phyloP scores from a whole-genome alignment of 1,140 invertebrate species.

The Oryctes rhinoceros region DNA sequence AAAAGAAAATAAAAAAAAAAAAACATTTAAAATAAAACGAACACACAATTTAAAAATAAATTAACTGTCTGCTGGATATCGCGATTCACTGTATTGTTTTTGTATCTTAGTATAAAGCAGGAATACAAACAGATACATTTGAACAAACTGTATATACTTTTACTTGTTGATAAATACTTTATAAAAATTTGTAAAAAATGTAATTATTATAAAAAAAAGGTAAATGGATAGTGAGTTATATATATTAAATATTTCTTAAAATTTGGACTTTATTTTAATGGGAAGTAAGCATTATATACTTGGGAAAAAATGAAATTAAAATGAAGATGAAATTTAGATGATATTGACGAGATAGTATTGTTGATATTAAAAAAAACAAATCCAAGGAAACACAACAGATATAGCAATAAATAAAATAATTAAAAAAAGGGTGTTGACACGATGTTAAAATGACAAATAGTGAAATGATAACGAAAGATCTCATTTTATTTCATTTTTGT shows the following conservation, averaged over 20 bases:
- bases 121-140: neutral
- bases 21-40: neutral
- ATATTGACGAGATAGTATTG: no score
- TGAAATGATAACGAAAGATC: no score
- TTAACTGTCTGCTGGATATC: no score
- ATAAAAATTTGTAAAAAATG: slow-evolving; percentile 5
- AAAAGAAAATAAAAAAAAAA: slow-evolving; percentile 1
- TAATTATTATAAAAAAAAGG: slow-evolving; percentile 18
- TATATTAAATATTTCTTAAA: slow-evolving; percentile 12
- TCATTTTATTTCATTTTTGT: neutral
- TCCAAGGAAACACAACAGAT: no score
- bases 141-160: neutral
- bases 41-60: neutral
- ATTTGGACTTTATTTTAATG: neutral
- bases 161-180: neutral
- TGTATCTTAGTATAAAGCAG: no score
- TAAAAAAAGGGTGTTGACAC: no score
- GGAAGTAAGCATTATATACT: slow-evolving; percentile 5
- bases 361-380: no score
- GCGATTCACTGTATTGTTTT: no score
- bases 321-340: no score
- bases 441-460: no score
- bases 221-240: slow-evolving; percentile 27
- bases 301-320: no score
- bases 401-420: no score